A percentile compares a stretch with the other conserved stretches of the same genome.
Evolutionary conservation across 2,113 vertebrate genomes (phyloP).

Genomic region (Ahaetulla prasina): DNA sequence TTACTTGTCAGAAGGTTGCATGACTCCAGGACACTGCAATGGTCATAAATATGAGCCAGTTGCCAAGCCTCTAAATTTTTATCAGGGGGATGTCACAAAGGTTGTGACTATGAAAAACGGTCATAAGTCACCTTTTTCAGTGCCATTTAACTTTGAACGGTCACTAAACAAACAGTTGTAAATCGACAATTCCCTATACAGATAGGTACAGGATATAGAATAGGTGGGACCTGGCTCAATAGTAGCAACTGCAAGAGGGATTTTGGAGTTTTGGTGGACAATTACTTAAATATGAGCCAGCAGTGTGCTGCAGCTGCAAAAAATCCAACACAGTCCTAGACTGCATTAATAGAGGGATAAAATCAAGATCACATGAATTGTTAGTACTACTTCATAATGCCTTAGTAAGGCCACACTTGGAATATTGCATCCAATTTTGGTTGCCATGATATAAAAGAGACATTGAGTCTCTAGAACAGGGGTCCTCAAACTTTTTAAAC

Average conservation of each 20-base stretch:
- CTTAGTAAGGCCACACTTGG: background rate
- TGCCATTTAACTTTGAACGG: background rate
- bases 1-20: background rate
- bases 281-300: background rate
- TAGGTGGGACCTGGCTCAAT: background rate
- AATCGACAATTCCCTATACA: background rate
- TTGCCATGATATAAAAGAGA: background rate
- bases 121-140: background rate
- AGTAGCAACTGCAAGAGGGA: background rate
- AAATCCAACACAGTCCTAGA: background rate
- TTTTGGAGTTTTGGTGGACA: background rate
- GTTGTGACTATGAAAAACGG: background rate
- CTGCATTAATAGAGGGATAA: background rate
- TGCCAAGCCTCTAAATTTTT: background rate
- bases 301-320: background rate
- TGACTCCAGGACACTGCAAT: background rate
- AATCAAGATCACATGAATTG: background rate
- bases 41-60: background rate
- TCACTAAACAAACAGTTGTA: background rate
- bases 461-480: background rate
- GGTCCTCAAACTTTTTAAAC: too few relatives aligned
- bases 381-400: background rate
- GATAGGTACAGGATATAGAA: background rate
- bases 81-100: background rate
- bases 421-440: background rate